A percentile compares a stretch with the other conserved stretches of the same genome.
Evolutionary conservation across 2,797 vertebrate genomes (phyloP).

Genomic region (Mycteria americana): DNA sequence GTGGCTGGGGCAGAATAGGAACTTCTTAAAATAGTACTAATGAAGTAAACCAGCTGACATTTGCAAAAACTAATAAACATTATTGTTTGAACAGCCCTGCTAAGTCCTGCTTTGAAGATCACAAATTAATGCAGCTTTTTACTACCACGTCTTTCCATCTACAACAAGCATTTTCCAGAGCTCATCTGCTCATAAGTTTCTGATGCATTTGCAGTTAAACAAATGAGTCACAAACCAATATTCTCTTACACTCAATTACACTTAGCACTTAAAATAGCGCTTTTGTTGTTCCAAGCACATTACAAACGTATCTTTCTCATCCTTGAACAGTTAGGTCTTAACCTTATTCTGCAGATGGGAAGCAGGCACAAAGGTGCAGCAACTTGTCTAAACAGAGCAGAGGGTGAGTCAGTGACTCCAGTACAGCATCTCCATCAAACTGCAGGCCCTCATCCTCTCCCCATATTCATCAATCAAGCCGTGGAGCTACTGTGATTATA

Average conservation of each 20-base stretch:
- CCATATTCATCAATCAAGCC: rapidly evolving
- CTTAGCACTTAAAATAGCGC: constrained; percentile 15
- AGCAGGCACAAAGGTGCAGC: constrained; percentile 20
- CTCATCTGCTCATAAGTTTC: constrained; percentile 22
- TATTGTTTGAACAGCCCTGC: neutral
- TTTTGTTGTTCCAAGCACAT: constrained; percentile 21
- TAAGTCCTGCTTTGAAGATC: constrained; percentile 14
- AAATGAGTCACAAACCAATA: constrained; percentile 54
- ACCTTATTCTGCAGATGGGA: neutral
- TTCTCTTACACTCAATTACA: constrained; percentile 25
- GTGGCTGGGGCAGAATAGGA: constrained; percentile 3
- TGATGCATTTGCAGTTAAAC: constrained; percentile 47
- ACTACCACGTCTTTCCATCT: neutral
- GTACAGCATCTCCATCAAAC: neutral
- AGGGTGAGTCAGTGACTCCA: neutral
- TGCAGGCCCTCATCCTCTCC: neutral
- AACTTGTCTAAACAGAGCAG: neutral
- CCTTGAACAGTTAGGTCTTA: neutral
- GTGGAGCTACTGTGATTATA: neutral
- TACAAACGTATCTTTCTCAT: neutral
- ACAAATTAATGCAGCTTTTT: constrained; percentile 39
- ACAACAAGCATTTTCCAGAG: constrained; percentile 32
- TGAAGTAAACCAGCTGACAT: constrained; percentile 30
- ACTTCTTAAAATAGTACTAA: constrained; percentile 24
- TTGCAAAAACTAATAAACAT: neutral